Conservation (phyloP, 2,888 invertebrate genomes). For the Microchrysa polita region DNA sequence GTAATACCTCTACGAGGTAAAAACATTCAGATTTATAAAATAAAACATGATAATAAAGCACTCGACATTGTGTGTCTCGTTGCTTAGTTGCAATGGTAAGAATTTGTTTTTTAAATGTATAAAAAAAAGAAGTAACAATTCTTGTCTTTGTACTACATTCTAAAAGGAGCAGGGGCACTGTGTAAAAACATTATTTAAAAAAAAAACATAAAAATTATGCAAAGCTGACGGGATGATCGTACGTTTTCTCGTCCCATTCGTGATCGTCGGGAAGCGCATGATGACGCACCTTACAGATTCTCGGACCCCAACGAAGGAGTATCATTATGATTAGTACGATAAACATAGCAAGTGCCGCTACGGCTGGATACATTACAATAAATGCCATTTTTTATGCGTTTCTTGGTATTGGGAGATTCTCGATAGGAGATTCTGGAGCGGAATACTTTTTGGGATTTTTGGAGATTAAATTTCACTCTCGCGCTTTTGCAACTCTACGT, state of each 20-base stretch:
- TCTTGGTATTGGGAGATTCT: too few relatives aligned
- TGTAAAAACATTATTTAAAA: too few relatives aligned
- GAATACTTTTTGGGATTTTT: background rate
- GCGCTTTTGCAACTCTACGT: constrained; percentile 76
- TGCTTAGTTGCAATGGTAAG: constrained; percentile 13
- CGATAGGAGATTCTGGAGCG: too few relatives aligned
- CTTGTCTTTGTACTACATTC: constrained; percentile 24
- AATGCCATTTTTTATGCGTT: constrained; percentile 68
- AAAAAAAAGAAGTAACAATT: background rate
- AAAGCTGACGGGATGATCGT: constrained; percentile 56
- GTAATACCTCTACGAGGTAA: background rate
- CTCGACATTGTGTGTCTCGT: constrained; percentile 21
- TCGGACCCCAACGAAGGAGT: constrained; percentile 78
- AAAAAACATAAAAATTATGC: background rate
- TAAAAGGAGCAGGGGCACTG: background rate
- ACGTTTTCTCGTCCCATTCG: constrained; percentile 71
- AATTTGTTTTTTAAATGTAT: background rate
- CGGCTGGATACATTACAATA: constrained; percentile 81
- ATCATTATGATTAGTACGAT: constrained; percentile 79
- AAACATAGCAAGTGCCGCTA: constrained; percentile 77
- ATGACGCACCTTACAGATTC: constrained; percentile 76
- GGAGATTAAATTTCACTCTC: constrained; percentile 80
- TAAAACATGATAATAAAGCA: constrained; percentile 17
- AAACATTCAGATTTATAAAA: constrained; percentile 3
- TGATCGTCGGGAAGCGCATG: constrained; percentile 72